Base-by-base conservation (phyloP, 2,797 vertebrate genomes). In the Sebastes cheni region DNA sequence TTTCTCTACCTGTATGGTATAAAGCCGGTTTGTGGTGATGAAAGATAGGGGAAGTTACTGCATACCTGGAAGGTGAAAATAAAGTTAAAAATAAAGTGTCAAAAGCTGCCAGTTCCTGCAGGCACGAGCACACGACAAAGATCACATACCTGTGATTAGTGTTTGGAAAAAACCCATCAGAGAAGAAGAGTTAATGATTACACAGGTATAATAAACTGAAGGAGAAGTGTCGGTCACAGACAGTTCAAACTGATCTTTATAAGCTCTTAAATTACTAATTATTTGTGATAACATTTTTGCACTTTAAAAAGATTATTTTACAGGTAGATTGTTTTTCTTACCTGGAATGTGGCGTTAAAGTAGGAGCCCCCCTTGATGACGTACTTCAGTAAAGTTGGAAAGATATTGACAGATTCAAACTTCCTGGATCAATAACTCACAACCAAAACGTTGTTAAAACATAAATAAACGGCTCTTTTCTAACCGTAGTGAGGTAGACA, bases 261-360 rank as follows among this genome's bases (percentile, higher is more conserved):
- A 8, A 18, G 5, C 23, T 50, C 4, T 4, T 20, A 5, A n/a
- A 22, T 39, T 39, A 39, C 36, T 39, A 39, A 39, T 39, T 39
- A 6, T n/a, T 3, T 56, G 20, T 9, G 8, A 39, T 10, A 2
- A 59, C 9, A 22, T 42, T 10, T 14, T 5, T 16, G 3, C 23
- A 3, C 1, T 59, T 46, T 8, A 4, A 67, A 59, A n/a, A 30
- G 1, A 16, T 68, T 10, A 22, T 6, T 29, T 81, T 23, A 74
- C 74, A 79, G 66, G 52, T 39, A n/a, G 16, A 23, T 58, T 14
- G 2, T 20, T 6, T 67, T 3, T n/a, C 32, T 18, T 5, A 62
- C 46, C 78, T 75, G 82, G 84, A 86, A 90, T 82, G 85, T 88
- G 67, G 46, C 77, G 22, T 72, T 66, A 23, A 79, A 66, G 11